A percentile compares a stretch with the other conserved stretches of the same genome.
These are phyloP conservation scores for Mus caroli DNA, from an alignment of 2,797 vertebrate species.

Conservation along the genomic window DNA sequence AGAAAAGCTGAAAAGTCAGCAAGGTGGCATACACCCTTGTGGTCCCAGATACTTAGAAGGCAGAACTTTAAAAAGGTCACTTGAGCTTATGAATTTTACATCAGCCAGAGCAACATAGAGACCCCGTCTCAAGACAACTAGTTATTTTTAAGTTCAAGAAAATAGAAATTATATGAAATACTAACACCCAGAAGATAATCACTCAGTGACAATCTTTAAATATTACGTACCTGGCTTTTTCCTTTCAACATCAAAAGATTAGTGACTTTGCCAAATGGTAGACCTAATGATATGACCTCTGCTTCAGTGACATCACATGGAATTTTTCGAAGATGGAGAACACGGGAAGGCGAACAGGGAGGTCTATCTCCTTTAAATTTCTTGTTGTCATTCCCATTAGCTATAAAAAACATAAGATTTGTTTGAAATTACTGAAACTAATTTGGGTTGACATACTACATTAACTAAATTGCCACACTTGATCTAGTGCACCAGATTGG, in stretches of 20 bases:
- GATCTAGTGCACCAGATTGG: background rate
- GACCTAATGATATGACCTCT: conserved; percentile 93
- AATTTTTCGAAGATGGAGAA: conserved; percentile 95
- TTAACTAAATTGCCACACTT: conserved; percentile 51
- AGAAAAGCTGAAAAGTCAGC: conserved; percentile 6
- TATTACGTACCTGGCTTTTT: conserved; percentile 92
- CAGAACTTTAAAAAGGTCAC: background rate
- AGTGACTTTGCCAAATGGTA: conserved; percentile 95
- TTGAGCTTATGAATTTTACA: background rate
- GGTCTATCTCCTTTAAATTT: conserved; percentile 90
- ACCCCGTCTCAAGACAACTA: background rate
- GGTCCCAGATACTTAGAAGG: too few relatives aligned
- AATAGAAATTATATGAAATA: conserved; percentile 68
- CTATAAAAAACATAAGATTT: conserved; percentile 88
- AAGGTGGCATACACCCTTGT: background rate
- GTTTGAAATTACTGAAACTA: conserved; percentile 74
- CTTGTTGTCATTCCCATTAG: conserved; percentile 91
- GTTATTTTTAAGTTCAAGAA: conserved; percentile 46
- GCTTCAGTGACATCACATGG: conserved; percentile 92
- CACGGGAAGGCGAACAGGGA: conserved; percentile 91
- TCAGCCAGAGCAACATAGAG: background rate
- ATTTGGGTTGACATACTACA: conserved; percentile 57
- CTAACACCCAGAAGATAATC: conserved; percentile 63
- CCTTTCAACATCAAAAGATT: conserved; percentile 94
- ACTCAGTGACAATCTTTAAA: conserved; percentile 63